Evolutionary conservation across 2,888 invertebrate species (phyloP).

Genomic region (Trachelus stipa): DNA sequence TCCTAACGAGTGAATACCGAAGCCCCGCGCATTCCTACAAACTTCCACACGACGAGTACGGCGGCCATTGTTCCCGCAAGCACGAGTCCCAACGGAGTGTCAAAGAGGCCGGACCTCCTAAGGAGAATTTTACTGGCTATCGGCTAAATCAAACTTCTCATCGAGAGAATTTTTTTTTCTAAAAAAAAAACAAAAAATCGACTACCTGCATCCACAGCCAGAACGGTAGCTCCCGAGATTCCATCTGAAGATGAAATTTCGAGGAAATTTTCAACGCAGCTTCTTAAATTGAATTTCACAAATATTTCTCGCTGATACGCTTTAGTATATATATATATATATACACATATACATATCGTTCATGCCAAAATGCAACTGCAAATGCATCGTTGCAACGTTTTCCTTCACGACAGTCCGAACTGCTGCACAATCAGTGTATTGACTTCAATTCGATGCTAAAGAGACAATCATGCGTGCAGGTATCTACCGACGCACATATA

Average conservation of each 20-base stretch:
- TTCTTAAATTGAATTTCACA: not conserved
- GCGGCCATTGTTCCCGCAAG: conserved; percentile 47
- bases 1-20: conserved; percentile 56
- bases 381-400: not conserved
- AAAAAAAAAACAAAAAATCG: not conserved
- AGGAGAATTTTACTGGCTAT: conserved; percentile 49
- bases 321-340: not conserved
- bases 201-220: not conserved
- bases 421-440: not conserved
- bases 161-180: conserved; percentile 18
- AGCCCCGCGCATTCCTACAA: conserved; percentile 51
- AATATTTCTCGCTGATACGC: not conserved
- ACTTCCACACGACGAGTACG: conserved; percentile 27
- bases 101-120: conserved; percentile 54
- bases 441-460: conserved; percentile 30
- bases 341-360: too few relatives aligned
- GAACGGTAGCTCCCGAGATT: not conserved
- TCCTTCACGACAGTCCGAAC: not conserved
- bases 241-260: not conserved
- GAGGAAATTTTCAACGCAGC: not conserved
- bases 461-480: conserved; percentile 28
- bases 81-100: conserved; percentile 37
- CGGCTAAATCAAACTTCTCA: conserved; percentile 38
- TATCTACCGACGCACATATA: not conserved
- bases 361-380: not conserved